Percentiles rank a stretch among this genome's conserved stretches.
Conservation (phyloP, 1,140 invertebrate genomes). For the Cyclina sinensis region DNA sequence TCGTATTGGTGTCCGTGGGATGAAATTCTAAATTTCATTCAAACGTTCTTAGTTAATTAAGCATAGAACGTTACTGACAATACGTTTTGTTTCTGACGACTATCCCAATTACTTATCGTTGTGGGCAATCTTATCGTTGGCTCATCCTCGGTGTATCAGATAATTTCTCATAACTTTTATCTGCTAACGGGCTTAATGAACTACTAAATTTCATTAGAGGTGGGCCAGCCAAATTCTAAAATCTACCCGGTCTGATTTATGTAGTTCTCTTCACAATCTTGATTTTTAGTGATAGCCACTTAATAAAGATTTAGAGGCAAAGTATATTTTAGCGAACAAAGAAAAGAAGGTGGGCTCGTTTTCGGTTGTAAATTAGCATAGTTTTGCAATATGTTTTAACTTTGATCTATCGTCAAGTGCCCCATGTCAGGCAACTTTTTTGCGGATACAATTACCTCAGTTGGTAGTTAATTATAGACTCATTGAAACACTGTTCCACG, state of each 20-base stretch:
- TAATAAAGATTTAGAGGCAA: slow-evolving; percentile 36
- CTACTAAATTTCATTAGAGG: slow-evolving; percentile 20
- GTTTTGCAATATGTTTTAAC: slow-evolving; percentile 28
- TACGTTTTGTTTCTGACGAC: too few relatives aligned
- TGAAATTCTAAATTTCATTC: too few relatives aligned
- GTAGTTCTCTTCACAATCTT: background rate
- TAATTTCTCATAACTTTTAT: background rate
- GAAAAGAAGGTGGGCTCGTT: background rate
- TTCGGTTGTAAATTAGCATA: slow-evolving; percentile 1
- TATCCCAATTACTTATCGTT: background rate
- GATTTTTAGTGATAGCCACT: slow-evolving; percentile 21
- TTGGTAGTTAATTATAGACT: slow-evolving; percentile 29
- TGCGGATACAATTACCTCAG: slow-evolving; percentile 13
- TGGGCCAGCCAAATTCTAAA: slow-evolving; percentile 4
- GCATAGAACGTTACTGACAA: too few relatives aligned
- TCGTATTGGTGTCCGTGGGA: too few relatives aligned
- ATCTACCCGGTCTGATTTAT: slow-evolving; percentile 5
- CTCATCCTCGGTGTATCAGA: background rate
- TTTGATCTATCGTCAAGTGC: slow-evolving; percentile 19
- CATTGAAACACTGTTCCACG: slow-evolving; percentile 3
- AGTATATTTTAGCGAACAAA: slow-evolving; percentile 5
- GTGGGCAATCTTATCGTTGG: background rate
- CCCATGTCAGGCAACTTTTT: background rate
- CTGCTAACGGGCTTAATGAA: background rate
- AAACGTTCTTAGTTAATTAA: too few relatives aligned